A percentile compares a stretch with the other conserved stretches of the same genome.
phyloP scores from a whole-genome alignment of 2,888 invertebrate genomes.

The Hyposoter didymator region DNA sequence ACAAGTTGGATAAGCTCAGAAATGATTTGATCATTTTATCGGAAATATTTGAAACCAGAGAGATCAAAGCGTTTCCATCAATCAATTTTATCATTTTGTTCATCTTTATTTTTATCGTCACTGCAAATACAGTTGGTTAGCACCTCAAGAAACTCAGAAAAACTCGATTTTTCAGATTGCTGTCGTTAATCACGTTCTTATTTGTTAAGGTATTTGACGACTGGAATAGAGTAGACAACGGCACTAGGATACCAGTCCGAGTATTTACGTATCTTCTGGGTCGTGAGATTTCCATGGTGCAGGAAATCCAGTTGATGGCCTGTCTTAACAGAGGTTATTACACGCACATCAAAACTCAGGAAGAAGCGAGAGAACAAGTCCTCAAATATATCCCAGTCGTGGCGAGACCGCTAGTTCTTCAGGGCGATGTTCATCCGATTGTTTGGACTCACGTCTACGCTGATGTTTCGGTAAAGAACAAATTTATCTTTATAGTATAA shows the following conservation, averaged over 20 bases:
- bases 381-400: slow-evolving; percentile 98
- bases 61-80: too few species aligned
- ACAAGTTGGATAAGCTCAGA: too few species aligned
- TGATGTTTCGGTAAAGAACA: slow-evolving; percentile 90
- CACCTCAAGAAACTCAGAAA: too few species aligned
- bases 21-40: too few species aligned
- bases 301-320: slow-evolving; percentile 97
- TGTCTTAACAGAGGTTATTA: slow-evolving; percentile 98
- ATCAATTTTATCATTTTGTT: too few species aligned
- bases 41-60: too few species aligned
- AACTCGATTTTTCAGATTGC: background rate
- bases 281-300: slow-evolving; percentile 95
- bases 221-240: slow-evolving; percentile 91
- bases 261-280: slow-evolving; percentile 98
- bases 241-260: slow-evolving; percentile 91
- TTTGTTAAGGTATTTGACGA: slow-evolving; percentile 88
- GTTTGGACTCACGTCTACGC: slow-evolving; percentile 98
- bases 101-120: too few species aligned
- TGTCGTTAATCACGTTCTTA: slow-evolving; percentile 29
- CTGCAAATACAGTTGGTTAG: too few species aligned
- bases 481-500: background rate
- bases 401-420: slow-evolving; percentile 93
- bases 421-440: slow-evolving; percentile 90
- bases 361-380: slow-evolving; percentile 98
- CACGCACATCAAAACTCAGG: slow-evolving; percentile 96